Conservation (phyloP, 1,140 invertebrate genomes). For the Conopomorpha cramerella region DNA sequence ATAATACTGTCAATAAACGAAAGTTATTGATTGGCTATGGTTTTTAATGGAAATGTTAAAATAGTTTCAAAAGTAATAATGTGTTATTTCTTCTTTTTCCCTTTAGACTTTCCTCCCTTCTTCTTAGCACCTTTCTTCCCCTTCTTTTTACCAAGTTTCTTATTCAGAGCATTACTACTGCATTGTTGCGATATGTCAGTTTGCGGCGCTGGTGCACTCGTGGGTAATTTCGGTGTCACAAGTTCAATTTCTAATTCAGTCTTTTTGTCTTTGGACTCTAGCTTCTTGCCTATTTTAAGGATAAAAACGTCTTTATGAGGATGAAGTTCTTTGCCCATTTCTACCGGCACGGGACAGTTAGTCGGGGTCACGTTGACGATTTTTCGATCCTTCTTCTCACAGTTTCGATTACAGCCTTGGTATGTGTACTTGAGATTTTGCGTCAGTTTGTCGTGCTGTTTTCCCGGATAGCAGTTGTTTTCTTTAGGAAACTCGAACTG, state of each 20-base stretch:
- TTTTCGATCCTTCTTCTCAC: conserved; percentile 26
- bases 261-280: conserved; percentile 47
- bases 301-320: conserved; percentile 46
- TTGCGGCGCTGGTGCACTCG: conserved; percentile 11
- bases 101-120: conserved; percentile 13
- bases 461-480: conserved; percentile 10
- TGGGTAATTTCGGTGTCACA: conserved; percentile 41
- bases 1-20: too few species aligned
- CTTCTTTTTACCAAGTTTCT: conserved; percentile 12
- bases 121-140: conserved; percentile 13
- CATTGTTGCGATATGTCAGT: conserved; percentile 27
- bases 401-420: conserved; percentile 17
- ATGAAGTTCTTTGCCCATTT: conserved; percentile 34
- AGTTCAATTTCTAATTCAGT: conserved; percentile 50
- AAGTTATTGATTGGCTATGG: too few species aligned
- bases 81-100: conserved; percentile 10
- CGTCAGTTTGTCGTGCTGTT: conserved; percentile 21
- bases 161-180: conserved; percentile 13
- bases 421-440: conserved; percentile 41
- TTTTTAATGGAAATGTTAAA: too few species aligned
- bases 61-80: too few species aligned
- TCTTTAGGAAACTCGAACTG: conserved; percentile 40
- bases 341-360: conserved; percentile 30
- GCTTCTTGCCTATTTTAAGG: conserved; percentile 47
- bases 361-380: conserved; percentile 39